These are phyloP conservation scores for Orcinus orca DNA, from an alignment of 2,113 vertebrate species.

Conservation along the genomic window DNA sequence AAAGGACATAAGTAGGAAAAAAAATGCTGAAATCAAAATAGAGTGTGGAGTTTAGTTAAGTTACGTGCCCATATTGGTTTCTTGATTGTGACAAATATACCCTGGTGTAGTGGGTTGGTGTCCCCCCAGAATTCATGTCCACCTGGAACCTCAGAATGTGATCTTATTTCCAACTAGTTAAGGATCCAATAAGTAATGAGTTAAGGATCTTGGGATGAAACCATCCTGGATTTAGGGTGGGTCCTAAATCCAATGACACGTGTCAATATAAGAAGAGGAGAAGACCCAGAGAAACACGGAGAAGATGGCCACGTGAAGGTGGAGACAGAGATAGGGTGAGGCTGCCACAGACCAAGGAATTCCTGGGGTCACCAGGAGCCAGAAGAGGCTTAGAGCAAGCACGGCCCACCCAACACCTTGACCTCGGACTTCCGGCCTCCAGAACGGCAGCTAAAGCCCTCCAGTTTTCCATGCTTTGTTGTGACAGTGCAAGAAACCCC, in stretches of 20 bases:
- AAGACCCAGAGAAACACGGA: not conserved
- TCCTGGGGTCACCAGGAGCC: not conserved
- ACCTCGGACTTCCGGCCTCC: not conserved
- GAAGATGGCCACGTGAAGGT: not conserved
- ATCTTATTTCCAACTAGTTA: not conserved
- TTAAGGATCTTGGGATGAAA: not conserved
- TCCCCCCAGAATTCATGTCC: not conserved
- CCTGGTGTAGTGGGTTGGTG: not conserved
- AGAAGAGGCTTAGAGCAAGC: not conserved
- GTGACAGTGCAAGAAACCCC: not conserved
- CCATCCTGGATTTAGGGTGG: not conserved
- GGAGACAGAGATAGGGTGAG: not conserved
- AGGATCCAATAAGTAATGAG: too few species aligned
- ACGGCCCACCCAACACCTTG: not conserved
- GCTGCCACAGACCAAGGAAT: not conserved
- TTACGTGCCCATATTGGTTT: not conserved
- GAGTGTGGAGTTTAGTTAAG: not conserved
- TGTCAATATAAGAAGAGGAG: not conserved
- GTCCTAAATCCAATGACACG: not conserved
- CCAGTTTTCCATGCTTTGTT: not conserved
- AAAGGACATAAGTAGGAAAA: not conserved
- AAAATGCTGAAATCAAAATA: too few species aligned
- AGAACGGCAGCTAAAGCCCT: not conserved
- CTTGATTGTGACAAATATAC: not conserved
- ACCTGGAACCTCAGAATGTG: not conserved